Percentiles rank a stretch among this genome's conserved stretches.
phyloP scores from a whole-genome alignment of 2,113 vertebrate species.

The Brachyhypopomus gauderio region DNA sequence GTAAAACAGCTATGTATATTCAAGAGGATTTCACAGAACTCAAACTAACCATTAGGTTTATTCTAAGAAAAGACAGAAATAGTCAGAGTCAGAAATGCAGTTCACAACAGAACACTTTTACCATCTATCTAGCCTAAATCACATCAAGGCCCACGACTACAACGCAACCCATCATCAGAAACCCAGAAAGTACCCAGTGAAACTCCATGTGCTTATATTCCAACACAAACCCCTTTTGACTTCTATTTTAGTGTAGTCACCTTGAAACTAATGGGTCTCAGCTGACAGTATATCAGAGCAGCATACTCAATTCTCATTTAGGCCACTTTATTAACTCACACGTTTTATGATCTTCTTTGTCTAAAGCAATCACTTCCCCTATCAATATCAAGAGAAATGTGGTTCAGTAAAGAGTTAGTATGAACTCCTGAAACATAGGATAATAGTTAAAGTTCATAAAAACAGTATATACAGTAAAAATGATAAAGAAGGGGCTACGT shows the following conservation, averaged over 20 bases:
- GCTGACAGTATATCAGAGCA: constrained; percentile 22
- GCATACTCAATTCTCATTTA: constrained; percentile 8
- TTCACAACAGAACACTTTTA: no score
- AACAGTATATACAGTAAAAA: background rate
- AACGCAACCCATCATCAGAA: no score
- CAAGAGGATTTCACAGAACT: background rate
- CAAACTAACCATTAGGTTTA: constrained; percentile 12
- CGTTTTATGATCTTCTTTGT: constrained; percentile 20
- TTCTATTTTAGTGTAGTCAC: constrained; percentile 22
- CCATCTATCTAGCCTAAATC: no score
- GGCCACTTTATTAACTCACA: constrained; percentile 14
- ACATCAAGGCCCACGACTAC: no score
- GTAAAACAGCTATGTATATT: background rate
- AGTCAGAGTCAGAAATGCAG: background rate
- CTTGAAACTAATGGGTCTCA: constrained; percentile 34
- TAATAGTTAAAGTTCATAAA: constrained; percentile 29
- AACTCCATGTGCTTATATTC: background rate
- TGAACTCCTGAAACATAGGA: background rate
- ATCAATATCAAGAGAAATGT: constrained; percentile 6
- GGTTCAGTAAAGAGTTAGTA: constrained; percentile 23
- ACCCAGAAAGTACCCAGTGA: no score
- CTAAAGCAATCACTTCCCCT: constrained; percentile 16
- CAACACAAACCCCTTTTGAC: constrained; percentile 12
- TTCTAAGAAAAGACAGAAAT: background rate
- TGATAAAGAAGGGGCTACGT: constrained; percentile 19